phyloP scores from a whole-genome alignment of 1,140 invertebrate species.

The Hypothenemus hampei region DNA sequence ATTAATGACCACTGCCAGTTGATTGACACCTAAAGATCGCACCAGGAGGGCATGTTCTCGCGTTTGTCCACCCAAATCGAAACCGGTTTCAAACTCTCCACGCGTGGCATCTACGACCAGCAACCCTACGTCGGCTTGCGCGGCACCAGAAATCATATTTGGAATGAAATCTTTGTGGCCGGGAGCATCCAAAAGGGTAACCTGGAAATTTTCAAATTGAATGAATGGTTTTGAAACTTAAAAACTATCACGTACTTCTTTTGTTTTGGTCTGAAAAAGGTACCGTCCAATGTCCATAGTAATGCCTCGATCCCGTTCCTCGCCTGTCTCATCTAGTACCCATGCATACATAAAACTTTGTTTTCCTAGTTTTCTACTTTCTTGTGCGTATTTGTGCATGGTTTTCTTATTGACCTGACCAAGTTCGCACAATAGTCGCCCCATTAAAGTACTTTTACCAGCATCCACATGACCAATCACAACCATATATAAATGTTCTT shows the following conservation, averaged over 20 bases:
- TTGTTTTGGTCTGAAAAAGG: constrained; percentile 87
- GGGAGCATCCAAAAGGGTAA: constrained; percentile 92
- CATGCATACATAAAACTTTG: constrained; percentile 98
- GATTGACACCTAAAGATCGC: constrained; percentile 84
- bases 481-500: constrained; percentile 88
- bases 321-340: constrained; percentile 98
- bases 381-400: constrained; percentile 97
- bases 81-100: constrained; percentile 98
- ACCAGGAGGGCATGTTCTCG: constrained; percentile 94
- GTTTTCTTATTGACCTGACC: constrained; percentile 85
- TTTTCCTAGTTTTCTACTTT: constrained; percentile 96
- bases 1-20: constrained; percentile 80
- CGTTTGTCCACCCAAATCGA: constrained; percentile 96
- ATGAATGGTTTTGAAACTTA: constrained; percentile 67
- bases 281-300: constrained; percentile 95
- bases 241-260: constrained; percentile 43
- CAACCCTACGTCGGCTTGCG: constrained; percentile 94
- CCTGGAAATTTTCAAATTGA: constrained; percentile 36
- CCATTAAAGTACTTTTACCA: constrained; percentile 97
- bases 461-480: constrained; percentile 99
- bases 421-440: constrained; percentile 84
- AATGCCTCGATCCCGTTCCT: constrained; percentile 85
- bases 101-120: constrained; percentile 92
- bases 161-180: constrained; percentile 99
- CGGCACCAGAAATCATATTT: constrained; percentile 97